Evolutionary conservation across 1,140 invertebrate genomes (phyloP).

Genomic region (Dolichoris vasculosae): DNA sequence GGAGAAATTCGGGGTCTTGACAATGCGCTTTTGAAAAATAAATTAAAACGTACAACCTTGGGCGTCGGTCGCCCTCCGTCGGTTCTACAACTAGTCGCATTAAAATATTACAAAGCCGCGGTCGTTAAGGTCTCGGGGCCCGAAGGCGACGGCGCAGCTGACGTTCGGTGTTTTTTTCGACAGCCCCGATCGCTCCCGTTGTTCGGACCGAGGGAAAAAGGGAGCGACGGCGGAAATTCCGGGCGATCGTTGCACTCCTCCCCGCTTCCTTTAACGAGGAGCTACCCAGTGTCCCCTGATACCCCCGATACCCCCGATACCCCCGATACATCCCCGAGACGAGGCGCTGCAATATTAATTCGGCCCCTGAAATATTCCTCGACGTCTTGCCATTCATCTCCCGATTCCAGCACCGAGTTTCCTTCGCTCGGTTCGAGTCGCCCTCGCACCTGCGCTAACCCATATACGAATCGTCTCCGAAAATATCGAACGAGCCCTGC

Average conservation of each 20-base stretch:
- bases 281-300: constrained; percentile 60
- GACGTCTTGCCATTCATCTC: constrained; percentile 74
- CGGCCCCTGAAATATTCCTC: constrained; percentile 73
- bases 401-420: constrained; percentile 56
- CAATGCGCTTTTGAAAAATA: constrained; percentile 9
- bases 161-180: no score
- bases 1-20: constrained; percentile 54
- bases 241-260: neutral
- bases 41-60: neutral
- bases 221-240: no score
- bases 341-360: constrained; percentile 74
- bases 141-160: no score
- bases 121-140: no score
- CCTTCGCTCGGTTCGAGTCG: neutral
- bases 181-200: no score
- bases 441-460: neutral
- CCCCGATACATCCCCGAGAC: constrained; percentile 74
- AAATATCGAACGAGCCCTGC: neutral
- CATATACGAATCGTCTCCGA: neutral
- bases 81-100: no score
- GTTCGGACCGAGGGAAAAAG: no score
- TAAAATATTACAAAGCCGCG: no score
- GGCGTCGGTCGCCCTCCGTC: neutral
- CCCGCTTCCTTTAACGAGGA: neutral
- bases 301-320: constrained; percentile 74